Evolutionary conservation across 2,888 invertebrate species (phyloP).

Genomic region (Sphinx pinastri): DNA sequence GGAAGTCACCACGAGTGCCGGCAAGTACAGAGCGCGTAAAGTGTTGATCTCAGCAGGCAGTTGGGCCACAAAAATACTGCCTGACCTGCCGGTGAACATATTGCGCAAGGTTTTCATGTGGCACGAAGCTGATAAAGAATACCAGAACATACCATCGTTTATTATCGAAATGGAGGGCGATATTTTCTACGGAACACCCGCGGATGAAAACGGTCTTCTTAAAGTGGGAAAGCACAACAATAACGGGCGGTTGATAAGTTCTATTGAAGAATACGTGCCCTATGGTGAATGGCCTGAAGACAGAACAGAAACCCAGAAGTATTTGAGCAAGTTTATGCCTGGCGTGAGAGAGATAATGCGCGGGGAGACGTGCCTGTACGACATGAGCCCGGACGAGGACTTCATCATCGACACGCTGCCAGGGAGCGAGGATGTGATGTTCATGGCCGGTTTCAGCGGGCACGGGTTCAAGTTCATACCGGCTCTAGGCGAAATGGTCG

Average conservation of each 20-base stretch:
- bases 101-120: constrained; percentile 25
- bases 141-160: constrained; percentile 17
- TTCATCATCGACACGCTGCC: constrained; percentile 27
- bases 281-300: constrained; percentile 17
- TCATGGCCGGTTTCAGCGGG: constrained; percentile 25
- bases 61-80: constrained; percentile 26
- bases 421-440: constrained; percentile 26
- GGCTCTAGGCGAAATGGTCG: constrained; percentile 27
- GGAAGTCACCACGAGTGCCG: constrained; percentile 24
- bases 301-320: constrained; percentile 12
- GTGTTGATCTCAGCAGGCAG: constrained; percentile 24
- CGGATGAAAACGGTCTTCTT: constrained; percentile 14
- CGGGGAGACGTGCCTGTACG: constrained; percentile 27
- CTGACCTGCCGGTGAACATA: constrained; percentile 23
- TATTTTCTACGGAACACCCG: constrained; percentile 22
- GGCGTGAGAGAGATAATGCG: background rate
- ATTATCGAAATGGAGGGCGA: background rate
- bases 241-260: constrained; percentile 15
- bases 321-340: constrained; percentile 12
- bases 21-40: constrained; percentile 21
- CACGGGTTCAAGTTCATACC: constrained; percentile 19
- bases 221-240: constrained; percentile 27
- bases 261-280: constrained; percentile 1
- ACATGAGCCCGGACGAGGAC: constrained; percentile 30
- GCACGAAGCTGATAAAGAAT: constrained; percentile 15